These are phyloP conservation scores for Charina bottae DNA, from an alignment of 2,113 vertebrate genomes.

Conservation along the genomic window DNA sequence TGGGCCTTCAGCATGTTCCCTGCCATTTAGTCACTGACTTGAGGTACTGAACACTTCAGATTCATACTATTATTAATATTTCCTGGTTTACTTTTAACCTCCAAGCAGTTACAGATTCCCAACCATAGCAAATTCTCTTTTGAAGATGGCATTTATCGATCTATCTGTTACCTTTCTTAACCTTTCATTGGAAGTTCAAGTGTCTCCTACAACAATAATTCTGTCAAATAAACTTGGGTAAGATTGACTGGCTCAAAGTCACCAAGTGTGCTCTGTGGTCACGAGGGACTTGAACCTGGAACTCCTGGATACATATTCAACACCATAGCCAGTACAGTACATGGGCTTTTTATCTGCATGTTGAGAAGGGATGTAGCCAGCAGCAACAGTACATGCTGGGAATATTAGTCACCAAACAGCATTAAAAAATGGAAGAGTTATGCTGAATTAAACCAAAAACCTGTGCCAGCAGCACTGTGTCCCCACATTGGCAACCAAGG, in stretches of 20 bases:
- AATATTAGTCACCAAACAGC: background rate
- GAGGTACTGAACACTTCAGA: background rate
- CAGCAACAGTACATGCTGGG: background rate
- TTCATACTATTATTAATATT: background rate
- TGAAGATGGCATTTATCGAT: background rate
- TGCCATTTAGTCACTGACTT: background rate
- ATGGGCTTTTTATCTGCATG: background rate
- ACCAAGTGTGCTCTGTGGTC: background rate
- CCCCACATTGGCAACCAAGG: background rate
- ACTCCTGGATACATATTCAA: background rate
- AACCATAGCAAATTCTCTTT: background rate
- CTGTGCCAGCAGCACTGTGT: background rate
- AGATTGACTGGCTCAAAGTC: background rate
- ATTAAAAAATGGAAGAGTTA: background rate
- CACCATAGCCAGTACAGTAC: background rate
- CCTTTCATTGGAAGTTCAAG: background rate
- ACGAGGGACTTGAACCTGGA: background rate
- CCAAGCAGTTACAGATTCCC: background rate
- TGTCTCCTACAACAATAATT: background rate
- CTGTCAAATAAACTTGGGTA: background rate
- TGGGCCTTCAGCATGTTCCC: background rate
- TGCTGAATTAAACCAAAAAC: background rate
- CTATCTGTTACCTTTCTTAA: background rate
- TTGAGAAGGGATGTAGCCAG: background rate
- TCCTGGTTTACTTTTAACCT: background rate